Evolutionary conservation across 92 coral and sea anemone genomes (phyloP), one percentile per base, ranked within the genome.

Genomic region (Epizoanthus scotinus): DNA sequence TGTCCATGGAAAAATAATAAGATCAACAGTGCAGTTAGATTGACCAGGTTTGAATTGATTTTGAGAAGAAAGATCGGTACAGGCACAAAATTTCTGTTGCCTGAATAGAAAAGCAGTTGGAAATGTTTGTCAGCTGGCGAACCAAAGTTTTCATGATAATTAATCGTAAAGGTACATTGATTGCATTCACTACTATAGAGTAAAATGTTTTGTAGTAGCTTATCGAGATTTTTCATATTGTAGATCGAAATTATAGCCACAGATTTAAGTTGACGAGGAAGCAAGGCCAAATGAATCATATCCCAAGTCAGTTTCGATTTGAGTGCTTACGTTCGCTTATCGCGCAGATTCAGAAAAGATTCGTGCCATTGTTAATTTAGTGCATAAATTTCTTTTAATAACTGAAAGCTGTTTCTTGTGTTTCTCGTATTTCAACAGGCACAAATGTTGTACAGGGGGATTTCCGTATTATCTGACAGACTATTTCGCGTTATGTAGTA

Each of bases 91-190:
- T 59, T 73, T 75, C 22, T 14, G 31, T 57, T 12, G 18, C 18
- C 21, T 19, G 58, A 70, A 70, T 24, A 40, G 24, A 75, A 59
- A 28, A 20, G 31, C 42, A 38, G 55, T 75, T 49, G 68, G 42
- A 75, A 59, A 21, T 40, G 81, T 75, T 75, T 75, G 68, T 75
- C 81, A 75, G 81, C 81, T 75, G 81, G 81, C 81, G 49, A 65
- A 59, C 81, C 38, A 65, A 73, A 58, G 59, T 75, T 75, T 75
- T 53, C 81, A 7, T 44, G 14, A 75, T 75, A 75, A 58, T 75
- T 75, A 75, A 75, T 59, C 81, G 81, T 40, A 58, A n/a, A 75
- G 61, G 68, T 15, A 74, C 68, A 60, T 73, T 73, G 65, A 73
- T 73, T 73, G 79, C 65, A 53, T 60, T 75, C 68, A 63, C 68